These are phyloP conservation scores for Stegastes partitus DNA, from an alignment of 2,113 vertebrate genomes.

Conservation along the genomic window DNA sequence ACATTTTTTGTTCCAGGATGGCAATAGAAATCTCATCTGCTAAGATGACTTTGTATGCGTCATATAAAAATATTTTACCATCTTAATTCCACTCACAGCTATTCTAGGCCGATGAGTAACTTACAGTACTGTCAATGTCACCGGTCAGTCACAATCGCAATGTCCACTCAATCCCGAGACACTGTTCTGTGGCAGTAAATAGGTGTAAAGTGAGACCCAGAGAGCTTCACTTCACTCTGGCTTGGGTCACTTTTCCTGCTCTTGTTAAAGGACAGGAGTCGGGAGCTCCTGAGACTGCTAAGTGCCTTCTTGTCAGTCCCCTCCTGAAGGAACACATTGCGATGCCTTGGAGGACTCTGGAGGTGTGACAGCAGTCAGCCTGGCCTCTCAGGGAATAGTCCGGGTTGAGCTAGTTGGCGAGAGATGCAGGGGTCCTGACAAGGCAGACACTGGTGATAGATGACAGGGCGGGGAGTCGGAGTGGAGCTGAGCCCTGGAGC, in stretches of 20 bases:
- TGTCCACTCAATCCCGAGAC: conserved; percentile 19
- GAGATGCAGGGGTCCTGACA: conserved; percentile 53
- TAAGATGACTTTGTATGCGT: conserved; percentile 62
- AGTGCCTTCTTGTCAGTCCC: conserved; percentile 52
- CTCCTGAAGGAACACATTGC: conserved; percentile 21
- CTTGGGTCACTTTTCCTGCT: conserved; percentile 46
- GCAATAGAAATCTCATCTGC: conserved; percentile 61
- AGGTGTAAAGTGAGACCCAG: conserved; percentile 36
- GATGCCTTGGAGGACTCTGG: conserved; percentile 44
- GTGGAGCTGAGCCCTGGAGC: conserved; percentile 50
- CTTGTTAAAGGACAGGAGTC: conserved; percentile 50
- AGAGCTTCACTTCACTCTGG: conserved; percentile 39
- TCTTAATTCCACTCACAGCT: conserved; percentile 63
- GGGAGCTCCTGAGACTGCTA: conserved; percentile 38
- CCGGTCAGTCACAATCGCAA: conserved; percentile 29
- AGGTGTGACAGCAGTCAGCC: conserved; percentile 49
- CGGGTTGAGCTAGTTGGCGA: conserved; percentile 52
- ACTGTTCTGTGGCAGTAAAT: conserved; percentile 53
- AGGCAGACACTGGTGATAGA: conserved; percentile 76
- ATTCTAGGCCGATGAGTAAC: conserved; percentile 59
- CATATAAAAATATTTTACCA: conserved; percentile 78
- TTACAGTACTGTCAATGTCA: conserved; percentile 66
- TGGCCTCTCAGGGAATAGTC: conserved; percentile 44
- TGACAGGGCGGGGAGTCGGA: conserved; percentile 51
- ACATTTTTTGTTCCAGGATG: conserved; percentile 45